Percentiles rank a stretch among this genome's conserved stretches.
phyloP scores from a whole-genome alignment of 2,113 vertebrate genomes.

The Orientallactaga bullata region DNA sequence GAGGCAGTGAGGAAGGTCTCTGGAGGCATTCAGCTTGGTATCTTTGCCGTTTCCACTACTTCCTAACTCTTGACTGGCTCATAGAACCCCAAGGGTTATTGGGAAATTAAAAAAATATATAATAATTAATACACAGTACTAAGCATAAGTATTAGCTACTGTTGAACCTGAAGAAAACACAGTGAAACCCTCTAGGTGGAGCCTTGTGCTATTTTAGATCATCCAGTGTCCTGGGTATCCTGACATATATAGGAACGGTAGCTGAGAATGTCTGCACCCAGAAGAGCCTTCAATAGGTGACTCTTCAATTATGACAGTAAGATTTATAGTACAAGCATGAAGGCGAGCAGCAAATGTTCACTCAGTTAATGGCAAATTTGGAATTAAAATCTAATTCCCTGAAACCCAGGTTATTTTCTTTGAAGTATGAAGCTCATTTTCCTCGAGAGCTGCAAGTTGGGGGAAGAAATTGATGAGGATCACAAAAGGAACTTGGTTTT shows the following conservation, averaged over 20 bases:
- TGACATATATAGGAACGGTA: background rate
- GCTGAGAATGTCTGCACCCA: background rate
- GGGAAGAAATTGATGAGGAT: background rate
- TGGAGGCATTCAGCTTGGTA: background rate
- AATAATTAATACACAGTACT: background rate
- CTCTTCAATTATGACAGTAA: background rate
- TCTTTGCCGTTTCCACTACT: fast-evolving
- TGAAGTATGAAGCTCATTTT: slow-evolving; percentile 6
- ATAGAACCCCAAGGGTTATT: background rate
- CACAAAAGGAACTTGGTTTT: background rate
- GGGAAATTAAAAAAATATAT: background rate
- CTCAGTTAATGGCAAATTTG: background rate
- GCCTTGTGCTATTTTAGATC: background rate
- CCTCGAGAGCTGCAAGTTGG: background rate
- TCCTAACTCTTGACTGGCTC: background rate
- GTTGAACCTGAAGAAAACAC: background rate
- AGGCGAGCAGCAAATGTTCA: background rate
- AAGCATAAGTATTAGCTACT: background rate
- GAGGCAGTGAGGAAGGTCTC: background rate
- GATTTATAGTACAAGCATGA: background rate
- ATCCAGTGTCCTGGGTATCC: too few relatives aligned
- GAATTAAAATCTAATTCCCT: background rate
- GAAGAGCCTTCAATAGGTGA: background rate
- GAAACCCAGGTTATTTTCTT: background rate
- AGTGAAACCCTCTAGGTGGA: background rate